These are phyloP conservation scores for Dromiciops gliroides DNA, from an alignment of 2,113 vertebrate genomes.

Conservation along the genomic window DNA sequence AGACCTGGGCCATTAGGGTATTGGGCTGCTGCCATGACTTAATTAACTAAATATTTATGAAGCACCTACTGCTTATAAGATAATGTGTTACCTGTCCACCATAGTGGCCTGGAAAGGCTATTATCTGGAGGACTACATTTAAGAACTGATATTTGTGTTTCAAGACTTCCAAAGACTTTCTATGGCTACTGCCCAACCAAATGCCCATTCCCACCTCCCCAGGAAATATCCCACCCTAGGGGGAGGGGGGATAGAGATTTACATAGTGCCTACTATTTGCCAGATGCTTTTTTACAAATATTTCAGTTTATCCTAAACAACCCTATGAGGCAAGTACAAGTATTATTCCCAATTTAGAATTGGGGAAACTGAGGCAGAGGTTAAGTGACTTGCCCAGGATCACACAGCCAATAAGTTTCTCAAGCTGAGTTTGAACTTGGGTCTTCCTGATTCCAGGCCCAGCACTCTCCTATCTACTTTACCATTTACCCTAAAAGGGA, in stretches of 20 bases:
- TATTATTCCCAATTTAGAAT: background rate
- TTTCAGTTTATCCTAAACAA: background rate
- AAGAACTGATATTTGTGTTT: background rate
- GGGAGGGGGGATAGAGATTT: background rate
- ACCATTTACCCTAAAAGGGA: background rate
- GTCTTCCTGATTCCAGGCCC: background rate
- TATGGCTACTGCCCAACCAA: background rate
- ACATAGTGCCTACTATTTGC: background rate
- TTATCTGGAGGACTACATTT: background rate
- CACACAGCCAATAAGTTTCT: background rate
- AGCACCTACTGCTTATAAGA: background rate
- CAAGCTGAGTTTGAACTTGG: background rate
- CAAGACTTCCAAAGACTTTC: background rate
- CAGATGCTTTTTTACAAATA: background rate
- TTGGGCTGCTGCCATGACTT: background rate
- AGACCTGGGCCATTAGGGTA: background rate
- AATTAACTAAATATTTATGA: background rate
- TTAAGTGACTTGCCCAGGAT: background rate
- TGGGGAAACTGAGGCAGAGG: background rate
- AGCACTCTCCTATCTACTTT: background rate
- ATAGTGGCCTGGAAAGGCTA: background rate
- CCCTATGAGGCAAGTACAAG: background rate
- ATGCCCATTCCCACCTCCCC: background rate
- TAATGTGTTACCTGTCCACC: background rate
- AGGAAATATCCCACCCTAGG: background rate